Percentiles rank a stretch among this genome's conserved stretches.
Conservation (phyloP, 1,140 invertebrate species). For the Sinella curviseta region DNA sequence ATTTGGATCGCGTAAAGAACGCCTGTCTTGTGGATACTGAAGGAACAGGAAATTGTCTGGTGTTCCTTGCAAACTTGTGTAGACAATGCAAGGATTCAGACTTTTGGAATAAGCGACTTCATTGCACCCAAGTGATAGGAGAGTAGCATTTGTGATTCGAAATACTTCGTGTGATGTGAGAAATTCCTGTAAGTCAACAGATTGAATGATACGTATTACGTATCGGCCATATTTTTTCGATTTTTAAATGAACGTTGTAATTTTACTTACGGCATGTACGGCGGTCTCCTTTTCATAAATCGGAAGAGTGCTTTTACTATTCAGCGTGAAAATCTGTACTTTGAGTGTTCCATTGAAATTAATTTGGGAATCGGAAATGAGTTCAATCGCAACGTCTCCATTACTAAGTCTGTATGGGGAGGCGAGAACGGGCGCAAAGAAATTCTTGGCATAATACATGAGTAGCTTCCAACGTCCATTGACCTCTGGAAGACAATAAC, state of each 20-base stretch:
- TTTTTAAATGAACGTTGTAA: too few species aligned
- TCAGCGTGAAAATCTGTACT: conserved; percentile 37
- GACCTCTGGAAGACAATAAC: conserved; percentile 63
- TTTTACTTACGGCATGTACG: background rate
- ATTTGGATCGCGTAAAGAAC: background rate
- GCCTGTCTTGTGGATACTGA: conserved; percentile 33
- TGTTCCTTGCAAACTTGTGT: conserved; percentile 31
- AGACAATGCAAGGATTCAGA: conserved; percentile 31
- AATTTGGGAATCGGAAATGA: conserved; percentile 39
- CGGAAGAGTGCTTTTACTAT: background rate
- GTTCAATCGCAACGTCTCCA: conserved; percentile 38
- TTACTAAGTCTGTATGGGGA: conserved; percentile 59
- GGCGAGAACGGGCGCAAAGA: conserved; percentile 74
- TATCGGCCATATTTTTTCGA: background rate
- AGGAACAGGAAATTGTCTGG: conserved; percentile 45
- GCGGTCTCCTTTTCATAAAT: background rate
- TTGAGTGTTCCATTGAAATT: conserved; percentile 27
- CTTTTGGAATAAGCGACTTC: background rate
- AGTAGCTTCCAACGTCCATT: conserved; percentile 85
- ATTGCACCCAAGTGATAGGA: background rate
- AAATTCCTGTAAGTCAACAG: background rate
- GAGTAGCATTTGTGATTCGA: background rate
- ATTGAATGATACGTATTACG: background rate
- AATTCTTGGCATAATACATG: conserved; percentile 83
- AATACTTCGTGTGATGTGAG: conserved; percentile 19